Evolutionary conservation across 2,113 vertebrate species (phyloP).

Genomic region (Pseudolaguvia tuberculata): DNA sequence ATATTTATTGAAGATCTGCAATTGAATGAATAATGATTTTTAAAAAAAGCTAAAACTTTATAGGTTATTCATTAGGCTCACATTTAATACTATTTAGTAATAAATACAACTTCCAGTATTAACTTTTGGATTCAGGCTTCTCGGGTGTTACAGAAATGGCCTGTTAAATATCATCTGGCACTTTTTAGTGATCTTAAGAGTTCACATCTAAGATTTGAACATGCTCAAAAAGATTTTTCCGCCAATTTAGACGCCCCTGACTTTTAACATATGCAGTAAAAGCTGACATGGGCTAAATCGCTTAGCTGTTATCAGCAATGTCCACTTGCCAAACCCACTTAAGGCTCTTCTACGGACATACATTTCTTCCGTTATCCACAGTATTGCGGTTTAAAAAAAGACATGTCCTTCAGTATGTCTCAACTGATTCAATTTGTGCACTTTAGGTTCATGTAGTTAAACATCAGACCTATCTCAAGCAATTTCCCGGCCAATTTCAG

Average conservation of each 20-base stretch:
- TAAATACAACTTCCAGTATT: neutral
- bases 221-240: neutral
- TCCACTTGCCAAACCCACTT: conserved; percentile 10
- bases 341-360: conserved; percentile 5
- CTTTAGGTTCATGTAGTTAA: conserved; percentile 22
- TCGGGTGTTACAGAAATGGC: neutral
- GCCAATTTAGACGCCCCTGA: neutral
- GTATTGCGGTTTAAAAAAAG: conserved; percentile 9
- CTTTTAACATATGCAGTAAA: neutral
- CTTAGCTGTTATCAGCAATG: conserved; percentile 10
- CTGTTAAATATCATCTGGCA: neutral
- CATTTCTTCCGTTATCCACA: neutral
- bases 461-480: conserved; percentile 38
- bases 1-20: neutral
- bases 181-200: neutral
- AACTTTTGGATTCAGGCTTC: neutral
- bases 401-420: neutral
- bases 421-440: conserved; percentile 16
- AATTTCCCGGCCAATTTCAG: conserved; percentile 55
- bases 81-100: neutral
- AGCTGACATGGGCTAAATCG: conserved; percentile 4
- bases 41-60: neutral
- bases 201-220: neutral
- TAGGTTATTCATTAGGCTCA: neutral
- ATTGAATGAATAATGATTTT: neutral